Percentiles rank a stretch among this genome's conserved stretches.
These are phyloP conservation scores for Liparis tanakae DNA, from an alignment of 2,797 vertebrate genomes.

Conservation along the genomic window DNA sequence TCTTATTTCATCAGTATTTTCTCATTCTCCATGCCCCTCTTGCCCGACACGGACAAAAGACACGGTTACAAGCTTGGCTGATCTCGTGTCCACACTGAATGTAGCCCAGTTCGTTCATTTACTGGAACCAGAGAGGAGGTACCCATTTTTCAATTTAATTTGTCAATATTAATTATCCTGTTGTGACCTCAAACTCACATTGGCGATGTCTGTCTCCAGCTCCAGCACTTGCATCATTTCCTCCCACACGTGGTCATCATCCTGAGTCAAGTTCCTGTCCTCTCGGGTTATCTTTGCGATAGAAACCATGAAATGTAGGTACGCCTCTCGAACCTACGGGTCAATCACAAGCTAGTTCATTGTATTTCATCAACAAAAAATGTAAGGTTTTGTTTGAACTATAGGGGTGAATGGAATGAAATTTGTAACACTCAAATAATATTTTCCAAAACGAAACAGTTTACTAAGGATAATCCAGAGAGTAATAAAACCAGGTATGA, in stretches of 20 bases:
- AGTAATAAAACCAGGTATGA: neutral
- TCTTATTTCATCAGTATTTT: slow-evolving; percentile 34
- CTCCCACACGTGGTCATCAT: slow-evolving; percentile 84
- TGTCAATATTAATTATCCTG: slow-evolving; percentile 49
- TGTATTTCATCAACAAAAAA: slow-evolving; percentile 27
- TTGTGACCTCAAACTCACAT: slow-evolving; percentile 81
- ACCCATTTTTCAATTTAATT: slow-evolving; percentile 48
- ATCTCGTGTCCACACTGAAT: slow-evolving; percentile 26
- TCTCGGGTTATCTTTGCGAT: slow-evolving; percentile 90
- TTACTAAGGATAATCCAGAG: neutral
- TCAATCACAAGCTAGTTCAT: slow-evolving; percentile 17
- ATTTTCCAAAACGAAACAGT: neutral
- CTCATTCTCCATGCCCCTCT: slow-evolving; percentile 28
- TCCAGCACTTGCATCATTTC: slow-evolving; percentile 93
- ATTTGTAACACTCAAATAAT: neutral
- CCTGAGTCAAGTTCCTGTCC: slow-evolving; percentile 87
- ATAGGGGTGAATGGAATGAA: neutral
- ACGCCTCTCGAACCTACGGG: slow-evolving; percentile 90
- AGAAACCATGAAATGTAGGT: slow-evolving; percentile 93
- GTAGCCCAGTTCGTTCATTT: slow-evolving; percentile 30
- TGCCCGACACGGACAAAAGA: slow-evolving; percentile 26
- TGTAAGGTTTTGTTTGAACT: slow-evolving; percentile 14
- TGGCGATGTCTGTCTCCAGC: slow-evolving; percentile 93
- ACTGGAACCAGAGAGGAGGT: slow-evolving; percentile 19
- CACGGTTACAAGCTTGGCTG: slow-evolving; percentile 26